Conservation (phyloP, 2,113 vertebrate species). For the Dolichallabes microphthalmus region DNA sequence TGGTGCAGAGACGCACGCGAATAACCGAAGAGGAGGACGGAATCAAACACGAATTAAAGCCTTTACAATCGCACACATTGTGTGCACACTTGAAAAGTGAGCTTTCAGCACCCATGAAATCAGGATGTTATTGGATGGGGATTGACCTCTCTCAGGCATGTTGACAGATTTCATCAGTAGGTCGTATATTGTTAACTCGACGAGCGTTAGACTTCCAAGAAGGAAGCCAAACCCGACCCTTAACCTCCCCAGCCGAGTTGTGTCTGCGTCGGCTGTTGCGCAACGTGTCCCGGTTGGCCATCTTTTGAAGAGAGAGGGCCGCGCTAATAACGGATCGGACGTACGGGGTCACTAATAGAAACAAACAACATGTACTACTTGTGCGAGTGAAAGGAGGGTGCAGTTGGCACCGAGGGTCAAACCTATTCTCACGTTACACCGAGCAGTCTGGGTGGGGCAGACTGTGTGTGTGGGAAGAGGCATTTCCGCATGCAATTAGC, state of each 20-base stretch:
- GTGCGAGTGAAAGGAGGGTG: slow-evolving; percentile 34
- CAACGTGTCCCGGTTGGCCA: slow-evolving; percentile 57
- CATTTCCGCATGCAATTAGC: slow-evolving; percentile 48
- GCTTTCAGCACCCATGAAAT: slow-evolving; percentile 34
- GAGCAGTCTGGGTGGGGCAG: slow-evolving; percentile 14
- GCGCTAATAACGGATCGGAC: slow-evolving; percentile 67
- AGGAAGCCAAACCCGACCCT: slow-evolving; percentile 21
- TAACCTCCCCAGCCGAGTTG: slow-evolving; percentile 28
- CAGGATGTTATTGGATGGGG: slow-evolving; percentile 44
- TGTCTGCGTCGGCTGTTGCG: slow-evolving; percentile 8
- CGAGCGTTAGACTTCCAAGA: slow-evolving; percentile 1
- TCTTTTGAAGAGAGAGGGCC: slow-evolving; percentile 66
- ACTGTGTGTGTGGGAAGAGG: slow-evolving; percentile 59
- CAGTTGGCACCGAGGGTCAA: slow-evolving; percentile 44
- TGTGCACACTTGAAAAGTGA: neutral
- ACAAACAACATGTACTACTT: slow-evolving; percentile 61
- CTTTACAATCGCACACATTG: neutral
- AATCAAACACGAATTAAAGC: neutral
- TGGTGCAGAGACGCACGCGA: neutral
- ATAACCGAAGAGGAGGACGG: neutral
- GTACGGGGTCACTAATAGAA: slow-evolving; percentile 62
- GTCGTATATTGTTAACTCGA: slow-evolving; percentile 20
- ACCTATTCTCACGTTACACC: slow-evolving; percentile 44
- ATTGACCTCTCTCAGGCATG: slow-evolving; percentile 33
- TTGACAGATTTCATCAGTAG: slow-evolving; percentile 29